A percentile compares a stretch with the other conserved stretches of the same genome.
Evolutionary conservation across 1,140 invertebrate species (phyloP).

Genomic region (Euglossa dilemma): DNA sequence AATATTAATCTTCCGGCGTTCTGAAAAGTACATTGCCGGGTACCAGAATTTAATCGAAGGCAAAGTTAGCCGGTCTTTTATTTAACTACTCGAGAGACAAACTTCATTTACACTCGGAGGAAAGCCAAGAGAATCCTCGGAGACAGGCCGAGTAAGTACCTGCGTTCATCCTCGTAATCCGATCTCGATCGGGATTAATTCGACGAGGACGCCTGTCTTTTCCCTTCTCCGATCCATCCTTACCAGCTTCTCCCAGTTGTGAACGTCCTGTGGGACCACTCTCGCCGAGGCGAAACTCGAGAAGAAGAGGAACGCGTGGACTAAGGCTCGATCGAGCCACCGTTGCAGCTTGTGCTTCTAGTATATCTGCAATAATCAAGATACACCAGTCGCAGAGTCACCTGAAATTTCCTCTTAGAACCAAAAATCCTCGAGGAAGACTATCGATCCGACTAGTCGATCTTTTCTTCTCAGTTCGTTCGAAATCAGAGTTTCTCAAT

Average conservation of each 20-base stretch:
- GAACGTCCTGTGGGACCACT: neutral
- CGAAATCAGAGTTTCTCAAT: no score
- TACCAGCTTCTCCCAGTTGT: neutral
- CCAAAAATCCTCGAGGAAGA: no score
- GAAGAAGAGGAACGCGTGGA: neutral
- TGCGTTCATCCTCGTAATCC: neutral
- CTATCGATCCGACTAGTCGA: no score
- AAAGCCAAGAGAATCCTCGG: no score
- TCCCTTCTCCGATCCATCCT: neutral
- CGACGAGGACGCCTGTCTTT: neutral
- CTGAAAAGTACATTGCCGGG: neutral
- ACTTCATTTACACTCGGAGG: neutral
- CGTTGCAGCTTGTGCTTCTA: no score
- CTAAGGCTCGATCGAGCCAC: no score
- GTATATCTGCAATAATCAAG: no score
- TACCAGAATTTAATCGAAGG: conserved; percentile 17
- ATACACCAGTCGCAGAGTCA: no score
- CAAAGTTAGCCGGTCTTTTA: neutral
- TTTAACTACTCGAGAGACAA: conserved; percentile 11
- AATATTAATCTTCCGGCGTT: conserved; percentile 39
- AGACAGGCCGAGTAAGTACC: no score
- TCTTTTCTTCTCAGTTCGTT: no score
- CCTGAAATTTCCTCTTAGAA: no score
- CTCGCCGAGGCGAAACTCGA: neutral
- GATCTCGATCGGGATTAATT: neutral